A percentile compares a stretch with the other conserved stretches of the same genome.
Evolutionary conservation across 2,888 invertebrate genomes (phyloP).

Genomic region (Drosophila lutescens): DNA sequence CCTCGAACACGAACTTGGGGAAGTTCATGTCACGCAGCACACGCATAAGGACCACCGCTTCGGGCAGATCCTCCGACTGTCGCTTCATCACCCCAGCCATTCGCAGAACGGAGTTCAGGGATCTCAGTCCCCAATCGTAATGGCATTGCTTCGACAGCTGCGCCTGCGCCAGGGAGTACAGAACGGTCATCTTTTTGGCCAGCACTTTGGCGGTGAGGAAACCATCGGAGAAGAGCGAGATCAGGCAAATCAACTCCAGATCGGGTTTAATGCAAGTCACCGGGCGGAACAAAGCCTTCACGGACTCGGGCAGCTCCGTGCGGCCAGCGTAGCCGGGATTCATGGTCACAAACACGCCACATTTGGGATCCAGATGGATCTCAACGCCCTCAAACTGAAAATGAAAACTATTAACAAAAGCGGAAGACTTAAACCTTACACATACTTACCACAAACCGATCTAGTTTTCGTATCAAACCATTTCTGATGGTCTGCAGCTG

Average conservation of each 20-base stretch:
- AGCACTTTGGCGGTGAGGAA: constrained; percentile 95
- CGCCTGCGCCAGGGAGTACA: constrained; percentile 93
- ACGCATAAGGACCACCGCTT: constrained; percentile 95
- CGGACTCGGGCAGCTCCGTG: constrained; percentile 95
- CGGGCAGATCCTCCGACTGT: constrained; percentile 90
- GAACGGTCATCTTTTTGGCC: constrained; percentile 96
- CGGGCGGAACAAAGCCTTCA: constrained; percentile 95
- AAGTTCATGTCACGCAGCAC: constrained; percentile 96
- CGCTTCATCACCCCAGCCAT: constrained; percentile 96
- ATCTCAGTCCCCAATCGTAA: constrained; percentile 96
- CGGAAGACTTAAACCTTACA: too few relatives aligned
- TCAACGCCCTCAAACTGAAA: constrained; percentile 92
- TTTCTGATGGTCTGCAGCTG: constrained; percentile 95
- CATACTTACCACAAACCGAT: constrained; percentile 88
- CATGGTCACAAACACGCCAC: constrained; percentile 98
- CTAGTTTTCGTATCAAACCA: constrained; percentile 90
- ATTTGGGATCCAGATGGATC: constrained; percentile 92
- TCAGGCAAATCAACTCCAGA: constrained; percentile 95
- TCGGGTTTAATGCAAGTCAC: constrained; percentile 97
- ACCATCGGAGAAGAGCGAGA: constrained; percentile 96
- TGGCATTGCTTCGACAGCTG: constrained; percentile 96
- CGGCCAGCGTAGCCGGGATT: constrained; percentile 97
- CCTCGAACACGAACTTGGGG: constrained; percentile 96
- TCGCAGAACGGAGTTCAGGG: constrained; percentile 94
- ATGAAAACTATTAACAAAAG: accelerated